Evolutionary conservation across 2,113 vertebrate genomes (phyloP).

Genomic region (Anhinga rufa): DNA sequence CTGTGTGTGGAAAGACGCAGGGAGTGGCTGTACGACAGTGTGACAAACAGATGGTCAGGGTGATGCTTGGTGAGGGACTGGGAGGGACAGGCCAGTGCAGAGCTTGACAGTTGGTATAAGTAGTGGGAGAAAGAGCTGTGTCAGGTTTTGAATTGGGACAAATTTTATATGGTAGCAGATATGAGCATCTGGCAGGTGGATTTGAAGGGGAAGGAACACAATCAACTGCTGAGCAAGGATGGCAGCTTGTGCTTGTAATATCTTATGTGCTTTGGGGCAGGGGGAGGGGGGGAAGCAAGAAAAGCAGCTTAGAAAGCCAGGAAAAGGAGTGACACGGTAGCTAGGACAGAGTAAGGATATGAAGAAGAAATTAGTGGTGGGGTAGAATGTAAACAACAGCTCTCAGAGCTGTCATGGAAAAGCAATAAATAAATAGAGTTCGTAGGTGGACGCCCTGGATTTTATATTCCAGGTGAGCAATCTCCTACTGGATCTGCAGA

Average conservation of each 20-base stretch:
- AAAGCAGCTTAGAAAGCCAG: not conserved
- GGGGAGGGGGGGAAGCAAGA: not conserved
- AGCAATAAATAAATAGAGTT: not conserved
- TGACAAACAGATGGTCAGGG: not conserved
- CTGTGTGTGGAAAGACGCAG: not conserved
- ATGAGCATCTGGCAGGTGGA: not conserved
- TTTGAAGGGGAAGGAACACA: not conserved
- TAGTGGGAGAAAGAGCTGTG: not conserved
- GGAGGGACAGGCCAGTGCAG: not conserved
- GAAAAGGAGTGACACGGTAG: not conserved
- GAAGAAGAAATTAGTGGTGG: not conserved
- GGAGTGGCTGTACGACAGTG: not conserved
- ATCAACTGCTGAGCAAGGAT: not conserved
- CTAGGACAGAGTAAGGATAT: not conserved
- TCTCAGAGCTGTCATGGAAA: not conserved
- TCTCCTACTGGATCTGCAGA: not conserved
- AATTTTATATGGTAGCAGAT: not conserved
- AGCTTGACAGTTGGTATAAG: not conserved
- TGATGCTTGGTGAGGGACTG: not conserved
- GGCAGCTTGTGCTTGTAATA: not conserved
- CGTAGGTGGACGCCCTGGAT: not conserved
- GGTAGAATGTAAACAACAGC: not conserved
- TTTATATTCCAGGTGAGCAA: constrained; percentile 9
- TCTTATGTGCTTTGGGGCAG: accelerated
- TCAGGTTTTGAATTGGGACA: not conserved